Base-by-base conservation (phyloP, 2,888 invertebrate genomes). In the Polymixis flavicincta region DNA sequence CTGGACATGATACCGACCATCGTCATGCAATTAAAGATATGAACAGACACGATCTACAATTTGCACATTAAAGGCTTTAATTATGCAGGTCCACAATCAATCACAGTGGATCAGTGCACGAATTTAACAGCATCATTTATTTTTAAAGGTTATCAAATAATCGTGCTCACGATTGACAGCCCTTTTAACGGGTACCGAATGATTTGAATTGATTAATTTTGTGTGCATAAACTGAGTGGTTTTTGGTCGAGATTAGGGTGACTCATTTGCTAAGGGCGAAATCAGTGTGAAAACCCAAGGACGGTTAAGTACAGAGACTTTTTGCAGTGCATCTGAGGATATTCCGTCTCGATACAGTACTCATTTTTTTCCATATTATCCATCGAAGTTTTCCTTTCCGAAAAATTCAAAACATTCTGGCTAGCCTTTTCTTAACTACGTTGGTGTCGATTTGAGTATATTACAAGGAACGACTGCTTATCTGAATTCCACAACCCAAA, bases 101-200 rank as follows among this genome's bases (percentile, higher is more conserved):
- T 66, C 69, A 78, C 68, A 48, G 17, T 61, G 61, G 54, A 55
- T 68, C 28, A 19, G 13, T 52, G 65, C 83, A 78, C 83, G 78
- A 72, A 61, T 69, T 37, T 81, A 72, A 69, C 68, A 61, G 65
- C 65, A 0, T 69, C 72, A 83, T 78, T 78, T 68, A 78, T 78
- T 66, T 72, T 72, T 54, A n/a, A 67, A 68, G 63, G 13, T 52
- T 66, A 72, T 69, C 65, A 61, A 22, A 66, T 19, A 69, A 32
- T 69, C 66, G 57, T 78, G 65, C 19, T 42, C 32, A 60, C 67
- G n/a, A 60, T 64, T 82, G 67, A 71, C 83, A 82, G 67, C 28
- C 59, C 54, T 83, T 77, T 37, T 25, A 69, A 77, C 48, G 50
- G 32, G 50, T 55, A 37, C 2, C 9, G n/a, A 57, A 65, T 60